A percentile compares a stretch with the other conserved stretches of the same genome.
Evolutionary conservation across 2,888 invertebrate species (phyloP).

Genomic region (Adela reaumurella): DNA sequence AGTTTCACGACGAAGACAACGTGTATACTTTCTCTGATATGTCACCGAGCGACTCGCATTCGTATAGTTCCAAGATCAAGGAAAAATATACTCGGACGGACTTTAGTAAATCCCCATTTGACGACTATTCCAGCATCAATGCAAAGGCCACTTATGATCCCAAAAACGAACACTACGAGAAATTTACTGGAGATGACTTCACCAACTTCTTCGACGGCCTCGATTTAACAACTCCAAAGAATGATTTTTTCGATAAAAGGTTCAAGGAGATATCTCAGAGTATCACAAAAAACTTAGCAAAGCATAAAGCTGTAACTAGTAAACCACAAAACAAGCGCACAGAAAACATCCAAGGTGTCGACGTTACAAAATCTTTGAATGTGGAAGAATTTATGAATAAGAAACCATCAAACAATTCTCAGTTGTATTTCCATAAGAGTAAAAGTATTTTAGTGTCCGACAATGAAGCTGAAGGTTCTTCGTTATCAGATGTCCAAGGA

Average conservation of each 20-base stretch:
- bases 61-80: constrained; percentile 22
- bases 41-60: constrained; percentile 25
- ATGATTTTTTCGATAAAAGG: constrained; percentile 51
- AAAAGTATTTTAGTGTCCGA: constrained; percentile 46
- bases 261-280: constrained; percentile 49
- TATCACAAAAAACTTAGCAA: constrained; percentile 46
- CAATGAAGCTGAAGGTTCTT: constrained; percentile 37
- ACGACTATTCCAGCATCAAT: constrained; percentile 30
- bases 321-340: background rate
- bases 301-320: background rate
- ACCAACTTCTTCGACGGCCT: constrained; percentile 34
- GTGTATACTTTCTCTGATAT: constrained; percentile 50
- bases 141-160: constrained; percentile 24
- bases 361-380: background rate
- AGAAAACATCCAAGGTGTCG: background rate
- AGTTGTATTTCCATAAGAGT: constrained; percentile 52
- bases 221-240: constrained; percentile 51
- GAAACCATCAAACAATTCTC: constrained; percentile 8
- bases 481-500: constrained; percentile 43
- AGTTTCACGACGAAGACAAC: constrained; percentile 45
- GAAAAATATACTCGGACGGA: constrained; percentile 30
- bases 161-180: constrained; percentile 27
- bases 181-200: constrained; percentile 10
- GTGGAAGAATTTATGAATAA: background rate
- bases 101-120: constrained; percentile 27